phyloP scores from a whole-genome alignment of 2,113 vertebrate species.

The Riparia riparia region DNA sequence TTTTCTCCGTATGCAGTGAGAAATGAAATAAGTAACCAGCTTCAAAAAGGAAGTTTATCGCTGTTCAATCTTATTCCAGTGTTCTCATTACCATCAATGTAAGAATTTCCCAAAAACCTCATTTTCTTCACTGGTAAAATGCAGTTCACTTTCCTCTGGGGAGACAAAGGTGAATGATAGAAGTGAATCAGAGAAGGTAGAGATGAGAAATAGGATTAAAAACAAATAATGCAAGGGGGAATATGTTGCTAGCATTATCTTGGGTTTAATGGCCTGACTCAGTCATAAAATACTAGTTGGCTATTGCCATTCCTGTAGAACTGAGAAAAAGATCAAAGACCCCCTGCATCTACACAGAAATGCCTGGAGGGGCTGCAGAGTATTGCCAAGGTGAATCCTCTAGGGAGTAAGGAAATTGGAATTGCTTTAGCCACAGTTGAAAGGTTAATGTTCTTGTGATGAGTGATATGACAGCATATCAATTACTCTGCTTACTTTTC shows the following conservation, averaged over 20 bases:
- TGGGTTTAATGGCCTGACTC: neutral
- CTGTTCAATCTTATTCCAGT: neutral
- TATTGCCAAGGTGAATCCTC: slow-evolving; percentile 7
- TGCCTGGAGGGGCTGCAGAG: neutral
- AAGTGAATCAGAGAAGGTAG: neutral
- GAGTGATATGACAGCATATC: slow-evolving; percentile 7
- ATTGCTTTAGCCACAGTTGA: slow-evolving; percentile 34
- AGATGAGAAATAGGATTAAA: neutral
- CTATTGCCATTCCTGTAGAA: neutral
- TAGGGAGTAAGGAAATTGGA: slow-evolving; percentile 22
- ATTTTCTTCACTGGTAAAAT: neutral
- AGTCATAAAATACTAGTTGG: neutral
- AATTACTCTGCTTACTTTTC: neutral
- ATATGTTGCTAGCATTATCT: neutral
- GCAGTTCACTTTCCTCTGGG: neutral
- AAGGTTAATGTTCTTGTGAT: slow-evolving; percentile 37
- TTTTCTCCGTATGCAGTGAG: neutral
- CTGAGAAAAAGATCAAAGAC: slow-evolving; percentile 30
- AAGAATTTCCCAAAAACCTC: neutral
- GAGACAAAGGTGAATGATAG: neutral
- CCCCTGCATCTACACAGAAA: neutral
- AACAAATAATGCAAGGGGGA: neutral
- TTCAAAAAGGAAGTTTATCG: neutral
- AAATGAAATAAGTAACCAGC: neutral
- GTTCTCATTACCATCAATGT: neutral